A percentile compares a stretch with the other conserved stretches of the same genome.
phyloP scores from a whole-genome alignment of 2,888 invertebrate species.

The Nowickia ferox region DNA sequence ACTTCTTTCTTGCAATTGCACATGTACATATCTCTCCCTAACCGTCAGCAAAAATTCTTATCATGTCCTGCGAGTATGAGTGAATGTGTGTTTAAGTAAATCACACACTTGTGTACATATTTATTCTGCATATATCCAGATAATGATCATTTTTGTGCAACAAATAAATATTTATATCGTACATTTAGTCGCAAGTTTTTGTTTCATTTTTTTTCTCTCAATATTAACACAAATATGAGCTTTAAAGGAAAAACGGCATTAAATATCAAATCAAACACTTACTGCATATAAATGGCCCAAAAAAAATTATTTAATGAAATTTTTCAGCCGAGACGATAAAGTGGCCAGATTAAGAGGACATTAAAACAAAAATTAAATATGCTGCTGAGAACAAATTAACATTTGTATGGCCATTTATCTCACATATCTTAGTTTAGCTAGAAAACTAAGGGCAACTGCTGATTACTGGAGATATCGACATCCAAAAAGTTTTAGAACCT shows the following conservation, averaged over 20 bases:
- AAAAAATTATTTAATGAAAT: conserved; percentile 44
- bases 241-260: conserved; percentile 7
- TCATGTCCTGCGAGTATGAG: neutral
- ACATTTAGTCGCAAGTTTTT: neutral
- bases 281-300: conserved; percentile 54
- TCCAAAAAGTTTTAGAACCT: too few relatives aligned
- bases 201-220: neutral
- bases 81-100: neutral
- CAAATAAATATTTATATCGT: conserved; percentile 37
- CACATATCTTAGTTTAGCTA: too few relatives aligned
- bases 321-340: neutral
- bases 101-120: neutral
- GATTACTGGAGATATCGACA: too few relatives aligned
- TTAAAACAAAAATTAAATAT: neutral
- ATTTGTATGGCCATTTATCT: neutral
- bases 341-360: conserved; percentile 30
- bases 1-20: neutral
- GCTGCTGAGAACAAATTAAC: neutral
- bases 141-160: conserved; percentile 14
- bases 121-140: neutral
- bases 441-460: too few relatives aligned
- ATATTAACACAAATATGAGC: neutral
- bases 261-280: conserved; percentile 28
- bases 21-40: neutral
- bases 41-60: neutral